Evolutionary conservation across 2,888 invertebrate species (phyloP), one percentile per base, ranked within the genome.

Genomic region (Stenolophus ochropezus): DNA sequence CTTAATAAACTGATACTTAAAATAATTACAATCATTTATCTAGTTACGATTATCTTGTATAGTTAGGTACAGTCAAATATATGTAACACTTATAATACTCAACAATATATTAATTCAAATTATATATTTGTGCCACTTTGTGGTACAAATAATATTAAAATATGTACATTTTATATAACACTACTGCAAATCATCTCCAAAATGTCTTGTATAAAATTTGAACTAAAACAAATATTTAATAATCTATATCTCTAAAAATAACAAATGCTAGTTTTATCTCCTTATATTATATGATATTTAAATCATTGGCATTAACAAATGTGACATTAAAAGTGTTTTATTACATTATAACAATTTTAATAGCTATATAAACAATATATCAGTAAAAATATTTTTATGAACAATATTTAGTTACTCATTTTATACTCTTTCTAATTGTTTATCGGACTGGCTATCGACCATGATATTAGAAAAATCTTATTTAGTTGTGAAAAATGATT

Each of bases 351-450:
- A 69, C 65, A 69, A 69, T 69, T 69, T 69, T 33, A 69, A 33
- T 69, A 69, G 65, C 65, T 69, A 69, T 56, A 21, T 69, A 33
- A 69, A 69, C 65, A 69, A 69, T 61, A 61, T 61, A 14, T 69
- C 65, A 69, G 65, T 56, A 69, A 69, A 69, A 69, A 69, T 69
- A 69, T 69, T 33, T 61, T 69, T 69, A 69, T 69, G 33, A 69
- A 69, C 65, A 69, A 33, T 33, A 18, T 69, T 69, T 25, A 61
- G 25, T 14, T 65, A 69, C 27, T 69, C 33, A 33, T 33, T 65
- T 69, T 69, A 33, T 33, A 0, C 33, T 33, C 16, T 4, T 69
- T 8, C 18, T 69, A n/a, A 33, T 27, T 69, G 18, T 56, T 42
- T 42, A 42, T 42, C 33, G 33, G 33, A 69, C 27, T 69, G 65